Percentiles rank a stretch among this genome's conserved stretches.
phyloP scores from a whole-genome alignment of 2,113 vertebrate genomes.

The Coryphaenoides rupestris region DNA sequence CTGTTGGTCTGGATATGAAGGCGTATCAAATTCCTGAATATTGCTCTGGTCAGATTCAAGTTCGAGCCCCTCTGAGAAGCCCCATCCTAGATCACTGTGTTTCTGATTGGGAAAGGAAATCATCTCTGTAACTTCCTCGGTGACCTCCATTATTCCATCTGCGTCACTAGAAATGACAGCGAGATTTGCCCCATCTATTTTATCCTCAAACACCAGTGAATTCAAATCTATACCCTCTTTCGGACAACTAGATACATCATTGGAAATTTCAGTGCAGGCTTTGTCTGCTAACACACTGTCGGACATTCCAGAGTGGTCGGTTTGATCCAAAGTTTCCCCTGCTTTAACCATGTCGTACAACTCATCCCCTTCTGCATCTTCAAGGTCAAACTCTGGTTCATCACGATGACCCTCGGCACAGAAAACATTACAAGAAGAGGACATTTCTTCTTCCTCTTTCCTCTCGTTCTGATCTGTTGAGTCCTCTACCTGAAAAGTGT shows the following conservation, averaged over 20 bases:
- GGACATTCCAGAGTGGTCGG: background rate
- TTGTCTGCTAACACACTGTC: background rate
- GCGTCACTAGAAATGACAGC: background rate
- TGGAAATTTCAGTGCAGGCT: slow-evolving; percentile 1
- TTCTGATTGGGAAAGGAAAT: background rate
- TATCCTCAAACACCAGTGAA: background rate
- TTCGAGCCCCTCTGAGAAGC: background rate
- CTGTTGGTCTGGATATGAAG: background rate
- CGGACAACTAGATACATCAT: background rate
- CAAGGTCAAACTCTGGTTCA: background rate
- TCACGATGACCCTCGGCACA: background rate
- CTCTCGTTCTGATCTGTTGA: background rate
- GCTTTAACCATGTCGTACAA: background rate
- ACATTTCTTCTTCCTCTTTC: slow-evolving; percentile 5
- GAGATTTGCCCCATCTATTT: background rate
- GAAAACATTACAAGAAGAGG: background rate
- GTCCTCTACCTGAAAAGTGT: slow-evolving; percentile 8
- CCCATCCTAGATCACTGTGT: background rate
- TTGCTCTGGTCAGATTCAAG: background rate
- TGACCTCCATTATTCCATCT: background rate
- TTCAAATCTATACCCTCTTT: slow-evolving; percentile 1
- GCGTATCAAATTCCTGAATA: slow-evolving; percentile 4
- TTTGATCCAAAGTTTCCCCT: slow-evolving; percentile 1
- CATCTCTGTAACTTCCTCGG: background rate
- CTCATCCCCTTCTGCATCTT: background rate